Conservation (phyloP, 2,888 invertebrate species). For the Ormyrus nitidulus region DNA sequence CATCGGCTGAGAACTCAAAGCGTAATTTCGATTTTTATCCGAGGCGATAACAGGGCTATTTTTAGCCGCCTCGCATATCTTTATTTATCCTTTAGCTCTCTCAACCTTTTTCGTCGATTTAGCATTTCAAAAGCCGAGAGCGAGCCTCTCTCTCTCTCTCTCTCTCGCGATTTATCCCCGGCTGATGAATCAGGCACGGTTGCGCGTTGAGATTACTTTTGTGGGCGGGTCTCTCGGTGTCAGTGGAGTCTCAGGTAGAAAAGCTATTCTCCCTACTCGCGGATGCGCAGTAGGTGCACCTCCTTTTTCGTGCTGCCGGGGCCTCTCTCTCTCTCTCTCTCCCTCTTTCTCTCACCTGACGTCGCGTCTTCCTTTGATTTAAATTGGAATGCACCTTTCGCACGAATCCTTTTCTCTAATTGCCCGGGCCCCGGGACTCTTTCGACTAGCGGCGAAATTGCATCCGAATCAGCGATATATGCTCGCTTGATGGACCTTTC, state of each 20-base stretch:
- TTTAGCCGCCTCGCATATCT: slow-evolving; percentile 10
- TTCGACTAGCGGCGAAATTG: slow-evolving; percentile 57
- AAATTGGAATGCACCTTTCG: slow-evolving; percentile 67
- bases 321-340: slow-evolving; percentile 13
- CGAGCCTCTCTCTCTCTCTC: not conserved
- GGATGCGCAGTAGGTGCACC: slow-evolving; percentile 29
- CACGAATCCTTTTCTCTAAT: slow-evolving; percentile 66
- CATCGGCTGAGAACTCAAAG: too few species aligned
- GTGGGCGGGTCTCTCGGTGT: slow-evolving; percentile 75
- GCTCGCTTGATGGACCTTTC: slow-evolving; percentile 41
- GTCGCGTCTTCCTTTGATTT: slow-evolving; percentile 64
- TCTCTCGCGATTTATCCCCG: slow-evolving; percentile 68
- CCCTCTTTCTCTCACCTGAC: slow-evolving; percentile 22
- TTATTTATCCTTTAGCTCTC: slow-evolving; percentile 14
- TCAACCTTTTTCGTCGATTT: not conserved
- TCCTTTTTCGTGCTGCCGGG: slow-evolving; percentile 49
- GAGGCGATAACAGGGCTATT: not conserved
- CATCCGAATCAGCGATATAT: slow-evolving; percentile 53
- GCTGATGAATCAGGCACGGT: slow-evolving; percentile 74
- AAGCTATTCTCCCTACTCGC: slow-evolving; percentile 23
- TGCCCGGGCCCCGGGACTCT: slow-evolving; percentile 55
- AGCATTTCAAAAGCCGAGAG: too few species aligned
- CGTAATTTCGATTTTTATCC: too few species aligned
- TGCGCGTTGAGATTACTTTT: slow-evolving; percentile 72
- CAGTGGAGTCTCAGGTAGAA: slow-evolving; percentile 69